Percentiles rank a stretch among this genome's conserved stretches.
These are phyloP conservation scores for Iguana delicatissima DNA, from an alignment of 2,797 vertebrate species.

Conservation along the genomic window DNA sequence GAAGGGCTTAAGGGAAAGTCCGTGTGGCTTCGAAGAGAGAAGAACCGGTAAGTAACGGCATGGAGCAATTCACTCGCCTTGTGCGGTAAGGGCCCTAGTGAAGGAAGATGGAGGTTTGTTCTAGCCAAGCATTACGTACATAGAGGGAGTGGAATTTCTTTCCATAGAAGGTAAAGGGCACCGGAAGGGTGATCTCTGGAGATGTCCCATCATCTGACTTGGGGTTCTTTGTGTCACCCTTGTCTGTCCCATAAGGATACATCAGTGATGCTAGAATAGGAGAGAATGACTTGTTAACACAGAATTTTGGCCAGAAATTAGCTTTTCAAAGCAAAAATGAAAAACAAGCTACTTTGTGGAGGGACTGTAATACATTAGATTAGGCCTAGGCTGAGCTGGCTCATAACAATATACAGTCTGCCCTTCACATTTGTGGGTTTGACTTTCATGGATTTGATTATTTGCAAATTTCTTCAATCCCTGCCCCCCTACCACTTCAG, in stretches of 20 bases:
- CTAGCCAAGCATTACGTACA: conserved; percentile 24
- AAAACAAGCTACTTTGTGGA: background rate
- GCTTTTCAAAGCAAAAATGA: background rate
- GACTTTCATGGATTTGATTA: too few species aligned
- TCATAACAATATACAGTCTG: background rate
- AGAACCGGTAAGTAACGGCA: too few species aligned
- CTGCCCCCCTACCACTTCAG: too few species aligned
- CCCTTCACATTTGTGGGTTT: too few species aligned
- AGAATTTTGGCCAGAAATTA: background rate
- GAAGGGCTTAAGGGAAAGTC: too few species aligned
- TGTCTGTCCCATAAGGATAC: conserved; percentile 43
- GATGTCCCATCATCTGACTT: conserved; percentile 55
- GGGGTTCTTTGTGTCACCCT: conserved; percentile 12
- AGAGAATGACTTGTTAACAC: background rate
- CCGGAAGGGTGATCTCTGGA: background rate
- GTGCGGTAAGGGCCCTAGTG: too few species aligned
- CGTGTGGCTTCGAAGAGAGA: too few species aligned
- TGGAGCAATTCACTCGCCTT: too few species aligned
- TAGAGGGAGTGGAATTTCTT: conserved; percentile 10
- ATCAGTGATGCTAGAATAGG: conserved; percentile 37
- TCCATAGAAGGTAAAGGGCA: conserved; percentile 59
- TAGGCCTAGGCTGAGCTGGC: background rate
- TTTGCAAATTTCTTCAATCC: too few species aligned
- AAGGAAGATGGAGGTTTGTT: background rate
- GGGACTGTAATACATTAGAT: background rate